These are phyloP conservation scores for Promerops cafer DNA, from an alignment of 2,113 vertebrate genomes.

Conservation along the genomic window DNA sequence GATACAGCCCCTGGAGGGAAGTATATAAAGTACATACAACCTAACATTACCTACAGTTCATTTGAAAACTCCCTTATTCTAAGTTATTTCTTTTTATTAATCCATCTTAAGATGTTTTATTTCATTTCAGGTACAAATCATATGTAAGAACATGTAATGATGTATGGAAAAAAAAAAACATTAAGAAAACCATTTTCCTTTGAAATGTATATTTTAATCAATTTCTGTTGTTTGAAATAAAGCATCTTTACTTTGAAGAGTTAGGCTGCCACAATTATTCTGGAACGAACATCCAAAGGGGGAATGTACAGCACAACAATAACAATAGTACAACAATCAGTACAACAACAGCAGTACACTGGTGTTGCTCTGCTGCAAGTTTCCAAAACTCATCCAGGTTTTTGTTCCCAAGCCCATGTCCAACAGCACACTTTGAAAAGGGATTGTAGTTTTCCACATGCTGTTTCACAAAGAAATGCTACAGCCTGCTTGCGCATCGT, in stretches of 20 bases:
- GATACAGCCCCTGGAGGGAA: constrained; percentile 22
- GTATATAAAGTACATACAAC: not conserved
- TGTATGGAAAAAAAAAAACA: not conserved
- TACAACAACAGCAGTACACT: not conserved
- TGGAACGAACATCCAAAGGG: not conserved
- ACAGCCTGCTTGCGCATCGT: not conserved
- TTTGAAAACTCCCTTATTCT: not conserved
- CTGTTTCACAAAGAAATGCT: not conserved
- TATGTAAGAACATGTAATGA: not conserved
- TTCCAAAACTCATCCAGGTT: not conserved
- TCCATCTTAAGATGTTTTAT: not conserved
- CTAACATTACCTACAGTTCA: not conserved
- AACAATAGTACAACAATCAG: too few relatives aligned
- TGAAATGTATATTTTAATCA: not conserved
- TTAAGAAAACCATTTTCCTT: not conserved
- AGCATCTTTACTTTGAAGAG: not conserved
- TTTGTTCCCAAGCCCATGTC: not conserved
- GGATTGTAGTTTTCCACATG: not conserved
- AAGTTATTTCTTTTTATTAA: constrained; percentile 59
- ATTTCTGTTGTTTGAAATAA: constrained; percentile 26
- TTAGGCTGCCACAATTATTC: not conserved
- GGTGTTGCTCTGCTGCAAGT: not conserved
- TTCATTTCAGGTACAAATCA: not conserved
- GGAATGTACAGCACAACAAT: not conserved
- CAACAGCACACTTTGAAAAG: not conserved